Percentiles rank a stretch among this genome's conserved stretches.
phyloP scores from a whole-genome alignment of 2,888 invertebrate genomes.

The Schizaphis graminum region DNA sequence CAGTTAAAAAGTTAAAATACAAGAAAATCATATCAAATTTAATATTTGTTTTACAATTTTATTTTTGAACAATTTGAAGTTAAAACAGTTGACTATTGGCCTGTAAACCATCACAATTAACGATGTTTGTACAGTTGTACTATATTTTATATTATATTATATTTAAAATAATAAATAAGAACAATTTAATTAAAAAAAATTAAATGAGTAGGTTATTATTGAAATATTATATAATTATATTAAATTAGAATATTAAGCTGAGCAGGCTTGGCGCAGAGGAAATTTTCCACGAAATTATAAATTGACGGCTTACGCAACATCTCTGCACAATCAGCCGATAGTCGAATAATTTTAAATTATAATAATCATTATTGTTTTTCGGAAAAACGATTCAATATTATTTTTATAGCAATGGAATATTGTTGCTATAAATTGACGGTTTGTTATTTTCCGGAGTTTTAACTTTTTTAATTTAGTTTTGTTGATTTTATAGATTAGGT shows the following conservation, averaged over 20 bases:
- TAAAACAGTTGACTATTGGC: too few species aligned
- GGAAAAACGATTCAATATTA: background rate
- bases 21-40: too few species aligned
- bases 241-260: background rate
- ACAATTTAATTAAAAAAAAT: too few species aligned
- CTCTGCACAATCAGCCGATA: background rate
- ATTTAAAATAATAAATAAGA: background rate
- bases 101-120: background rate
- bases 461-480: background rate
- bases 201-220: background rate
- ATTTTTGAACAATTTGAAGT: too few species aligned
- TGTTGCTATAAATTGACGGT: background rate
- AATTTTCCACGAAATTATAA: background rate
- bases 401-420: background rate
- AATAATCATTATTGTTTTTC: background rate
- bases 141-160: background rate
- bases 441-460: background rate
- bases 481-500: background rate
- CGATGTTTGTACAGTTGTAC: background rate
- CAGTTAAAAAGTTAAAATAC: background rate
- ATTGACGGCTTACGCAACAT: background rate
- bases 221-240: background rate
- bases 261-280: background rate
- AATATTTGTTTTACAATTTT: too few species aligned
- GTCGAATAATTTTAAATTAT: background rate